Evolutionary conservation across 2,797 vertebrate species (phyloP).

Genomic region (Ptychadena robeensis): DNA sequence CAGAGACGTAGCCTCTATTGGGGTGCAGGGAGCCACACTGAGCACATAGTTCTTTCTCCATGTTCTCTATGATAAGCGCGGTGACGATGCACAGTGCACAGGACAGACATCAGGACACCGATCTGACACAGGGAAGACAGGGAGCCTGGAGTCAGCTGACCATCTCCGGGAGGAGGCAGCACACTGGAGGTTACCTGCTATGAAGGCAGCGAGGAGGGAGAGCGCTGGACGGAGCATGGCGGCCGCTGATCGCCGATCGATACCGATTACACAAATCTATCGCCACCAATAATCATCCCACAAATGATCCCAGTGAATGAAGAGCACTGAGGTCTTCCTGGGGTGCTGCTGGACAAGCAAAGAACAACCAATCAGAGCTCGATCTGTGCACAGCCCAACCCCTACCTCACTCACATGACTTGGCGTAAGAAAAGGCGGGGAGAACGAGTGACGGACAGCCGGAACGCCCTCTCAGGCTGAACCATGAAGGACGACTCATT

Average conservation of each 20-base stretch:
- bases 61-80: too few relatives aligned
- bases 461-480: background rate
- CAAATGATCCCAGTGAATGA: background rate
- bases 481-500: too few relatives aligned
- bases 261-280: background rate
- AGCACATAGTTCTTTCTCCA: too few relatives aligned
- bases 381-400: background rate
- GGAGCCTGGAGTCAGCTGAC: background rate
- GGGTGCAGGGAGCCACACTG: too few relatives aligned
- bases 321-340: constrained; percentile 19
- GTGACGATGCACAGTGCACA: too few relatives aligned
- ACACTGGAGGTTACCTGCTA: constrained; percentile 33
- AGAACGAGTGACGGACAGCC: background rate
- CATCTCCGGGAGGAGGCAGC: background rate
- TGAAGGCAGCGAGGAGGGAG: constrained; percentile 16
- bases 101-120: too few relatives aligned
- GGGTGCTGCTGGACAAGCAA: background rate
- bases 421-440: background rate
- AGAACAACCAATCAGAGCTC: background rate
- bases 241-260: too few relatives aligned
- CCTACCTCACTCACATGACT: constrained; percentile 2
- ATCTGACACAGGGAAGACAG: background rate
- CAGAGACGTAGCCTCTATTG: too few relatives aligned
- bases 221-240: constrained; percentile 20
- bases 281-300: background rate